These are phyloP conservation scores for Ctenodactylus gundi DNA, from an alignment of 2,113 vertebrate genomes.

Conservation along the genomic window DNA sequence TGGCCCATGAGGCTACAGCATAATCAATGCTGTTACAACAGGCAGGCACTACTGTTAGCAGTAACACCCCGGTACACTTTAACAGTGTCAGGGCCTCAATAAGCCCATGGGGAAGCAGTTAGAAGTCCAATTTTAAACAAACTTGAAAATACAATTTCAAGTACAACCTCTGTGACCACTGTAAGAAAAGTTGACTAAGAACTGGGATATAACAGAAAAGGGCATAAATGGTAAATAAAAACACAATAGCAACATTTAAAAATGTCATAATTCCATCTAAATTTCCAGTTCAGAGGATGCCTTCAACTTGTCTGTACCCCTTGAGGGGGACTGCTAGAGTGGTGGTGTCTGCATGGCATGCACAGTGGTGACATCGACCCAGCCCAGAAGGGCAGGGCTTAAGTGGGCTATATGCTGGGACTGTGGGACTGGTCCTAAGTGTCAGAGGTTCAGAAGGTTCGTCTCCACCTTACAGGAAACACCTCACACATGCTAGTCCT, in stretches of 20 bases:
- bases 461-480: neutral
- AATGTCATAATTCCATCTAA: neutral
- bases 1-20: conserved; percentile 54
- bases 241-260: conserved; percentile 51
- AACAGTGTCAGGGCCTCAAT: conserved; percentile 29
- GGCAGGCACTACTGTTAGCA: neutral
- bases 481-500: neutral
- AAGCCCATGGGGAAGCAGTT: conserved; percentile 16
- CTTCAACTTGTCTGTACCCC: no score
- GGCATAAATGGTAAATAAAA: neutral
- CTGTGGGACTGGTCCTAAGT: neutral
- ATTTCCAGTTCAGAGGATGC: neutral
- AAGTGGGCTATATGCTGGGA: neutral
- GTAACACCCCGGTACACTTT: neutral
- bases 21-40: conserved; percentile 30
- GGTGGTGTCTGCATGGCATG: neutral
- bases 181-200: conserved; percentile 35
- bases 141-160: conserved; percentile 54
- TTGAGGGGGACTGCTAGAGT: neutral
- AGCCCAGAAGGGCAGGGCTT: neutral
- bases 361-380: neutral
- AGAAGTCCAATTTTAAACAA: conserved; percentile 50
- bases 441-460: neutral
- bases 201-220: neutral
- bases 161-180: conserved; percentile 17